Conservation (phyloP, 53 echinoderm and acorn worm genomes). For the Luidia sarsii region DNA sequence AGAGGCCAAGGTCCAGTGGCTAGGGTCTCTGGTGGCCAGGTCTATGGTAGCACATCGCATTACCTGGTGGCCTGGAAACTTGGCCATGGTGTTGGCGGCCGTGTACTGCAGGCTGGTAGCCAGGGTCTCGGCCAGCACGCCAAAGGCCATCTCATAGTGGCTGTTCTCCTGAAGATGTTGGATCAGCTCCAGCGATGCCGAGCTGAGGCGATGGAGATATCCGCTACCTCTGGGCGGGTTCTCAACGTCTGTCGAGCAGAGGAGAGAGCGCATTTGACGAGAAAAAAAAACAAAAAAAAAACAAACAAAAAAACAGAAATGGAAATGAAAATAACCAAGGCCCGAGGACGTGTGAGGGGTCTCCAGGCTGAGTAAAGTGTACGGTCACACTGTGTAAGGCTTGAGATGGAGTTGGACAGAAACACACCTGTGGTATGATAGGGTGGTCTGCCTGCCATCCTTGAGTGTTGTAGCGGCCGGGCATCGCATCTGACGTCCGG, state of each 20-base stretch:
- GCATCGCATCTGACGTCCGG: conserved; percentile 28
- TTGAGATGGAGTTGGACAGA: too few species aligned
- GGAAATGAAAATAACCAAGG: too few species aligned
- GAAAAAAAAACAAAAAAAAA: too few species aligned
- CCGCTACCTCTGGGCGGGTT: conserved; percentile 2
- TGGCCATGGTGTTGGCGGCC: conserved; percentile 56
- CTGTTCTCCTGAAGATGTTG: conserved; percentile 71
- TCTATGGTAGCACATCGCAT: not conserved
- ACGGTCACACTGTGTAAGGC: too few species aligned
- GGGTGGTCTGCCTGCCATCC: conserved; percentile 57
- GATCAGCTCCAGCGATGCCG: conserved; percentile 47
- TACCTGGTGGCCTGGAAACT: conserved; percentile 59
- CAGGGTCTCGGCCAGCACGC: conserved; percentile 52
- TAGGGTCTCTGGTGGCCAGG: not conserved
- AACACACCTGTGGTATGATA: too few species aligned
- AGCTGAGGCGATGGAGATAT: conserved; percentile 12
- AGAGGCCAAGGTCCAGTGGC: too few species aligned
- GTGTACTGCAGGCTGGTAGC: conserved; percentile 60
- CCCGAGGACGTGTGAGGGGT: too few species aligned
- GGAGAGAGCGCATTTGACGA: too few species aligned
- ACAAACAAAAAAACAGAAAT: too few species aligned
- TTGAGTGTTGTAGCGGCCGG: conserved; percentile 55
- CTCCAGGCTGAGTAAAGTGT: too few species aligned
- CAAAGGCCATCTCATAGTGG: conserved; percentile 73
- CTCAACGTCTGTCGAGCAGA: conserved; percentile 10